Base-by-base conservation (phyloP, 2,888 invertebrate genomes). In the Heterodera filipjevi region DNA sequence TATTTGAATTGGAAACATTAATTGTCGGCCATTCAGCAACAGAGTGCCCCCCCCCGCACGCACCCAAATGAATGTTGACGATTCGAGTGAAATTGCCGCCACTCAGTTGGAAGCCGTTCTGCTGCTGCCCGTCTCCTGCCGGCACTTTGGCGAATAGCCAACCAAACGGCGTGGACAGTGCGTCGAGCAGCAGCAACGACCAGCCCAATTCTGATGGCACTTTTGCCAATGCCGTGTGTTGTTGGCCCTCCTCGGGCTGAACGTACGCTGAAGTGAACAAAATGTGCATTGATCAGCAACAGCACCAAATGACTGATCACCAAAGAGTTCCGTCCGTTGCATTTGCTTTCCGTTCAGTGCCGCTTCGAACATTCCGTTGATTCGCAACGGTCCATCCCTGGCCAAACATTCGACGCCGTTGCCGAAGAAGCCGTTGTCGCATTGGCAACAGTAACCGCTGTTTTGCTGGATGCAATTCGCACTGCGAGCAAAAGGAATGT, bases 351-450 rank as follows among this genome's bases (percentile, higher is more conserved):
- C 93, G 89, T 97, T 97, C 39, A 99, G 90, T 77, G 92, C 92
- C 14, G 96, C 95, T 79, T 92, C 92, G n/a, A 98, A 92, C 89
- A 93, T 93, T 16, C 98, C 98, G 80, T 93, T 94, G 19, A 96
- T 93, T 86, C 97, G 92, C 72, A 96, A 92, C 0, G 96, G 95
- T 5, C 93, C 92, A 86, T 94, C 95, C 89, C 93, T 92, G 90
- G 93, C 93, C 79, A 97, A 92, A 89, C 98, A 98, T 76, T 93
- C 93, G 89, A 93, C 93, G 77, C 98, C 98, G 89, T 98, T 98
- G 81, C 98, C 98, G 89, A 94, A 95, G 90, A 91, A 95, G 10
- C 94, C 94, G 59, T 92, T 92, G 0, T 87, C 84, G 89, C 98
- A 98, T 82, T 92, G 91, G 89, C 98, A 99, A 89, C 97, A 98